Percentiles rank a stretch among this genome's conserved stretches.
These are phyloP conservation scores for Siniperca obscura DNA, from an alignment of 2,797 vertebrate genomes.

Conservation along the genomic window DNA sequence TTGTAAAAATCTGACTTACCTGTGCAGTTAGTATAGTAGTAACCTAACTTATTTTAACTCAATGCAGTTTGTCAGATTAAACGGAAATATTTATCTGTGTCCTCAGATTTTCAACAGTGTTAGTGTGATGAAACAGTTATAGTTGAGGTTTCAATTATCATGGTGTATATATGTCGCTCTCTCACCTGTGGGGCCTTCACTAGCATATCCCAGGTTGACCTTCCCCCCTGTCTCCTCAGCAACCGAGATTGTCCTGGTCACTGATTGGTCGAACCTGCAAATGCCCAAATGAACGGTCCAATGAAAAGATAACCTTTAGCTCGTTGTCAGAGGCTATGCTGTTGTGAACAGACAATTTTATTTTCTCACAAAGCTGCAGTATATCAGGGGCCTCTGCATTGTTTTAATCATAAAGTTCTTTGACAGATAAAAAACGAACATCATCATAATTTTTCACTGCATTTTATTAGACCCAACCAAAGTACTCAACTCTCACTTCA, in stretches of 20 bases:
- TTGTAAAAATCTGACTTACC: not conserved
- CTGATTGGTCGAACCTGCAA: slow-evolving; percentile 71
- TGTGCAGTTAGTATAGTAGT: not conserved
- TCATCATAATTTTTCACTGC: slow-evolving; percentile 42
- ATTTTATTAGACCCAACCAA: slow-evolving; percentile 46
- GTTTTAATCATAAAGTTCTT: slow-evolving; percentile 56
- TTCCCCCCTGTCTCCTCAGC: slow-evolving; percentile 67
- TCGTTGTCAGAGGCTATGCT: slow-evolving; percentile 36
- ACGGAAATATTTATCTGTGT: not conserved
- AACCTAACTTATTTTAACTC: not conserved
- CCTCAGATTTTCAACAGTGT: not conserved
- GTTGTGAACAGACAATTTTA: slow-evolving; percentile 53
- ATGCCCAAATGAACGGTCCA: slow-evolving; percentile 40
- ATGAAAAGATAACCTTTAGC: slow-evolving; percentile 61
- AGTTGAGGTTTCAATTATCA: not conserved
- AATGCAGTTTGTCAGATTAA: not conserved
- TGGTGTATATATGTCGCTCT: not conserved
- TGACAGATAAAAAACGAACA: slow-evolving; percentile 56
- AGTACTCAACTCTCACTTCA: slow-evolving; percentile 38
- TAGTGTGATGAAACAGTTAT: not conserved
- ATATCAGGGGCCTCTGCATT: slow-evolving; percentile 36
- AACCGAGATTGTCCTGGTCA: slow-evolving; percentile 41
- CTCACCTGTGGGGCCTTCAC: slow-evolving; percentile 75
- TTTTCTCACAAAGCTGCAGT: slow-evolving; percentile 47
- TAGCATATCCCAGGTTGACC: slow-evolving; percentile 76